Evolutionary conservation across 1,140 invertebrate species (phyloP).

Genomic region (Stegodyphus mimosarum): DNA sequence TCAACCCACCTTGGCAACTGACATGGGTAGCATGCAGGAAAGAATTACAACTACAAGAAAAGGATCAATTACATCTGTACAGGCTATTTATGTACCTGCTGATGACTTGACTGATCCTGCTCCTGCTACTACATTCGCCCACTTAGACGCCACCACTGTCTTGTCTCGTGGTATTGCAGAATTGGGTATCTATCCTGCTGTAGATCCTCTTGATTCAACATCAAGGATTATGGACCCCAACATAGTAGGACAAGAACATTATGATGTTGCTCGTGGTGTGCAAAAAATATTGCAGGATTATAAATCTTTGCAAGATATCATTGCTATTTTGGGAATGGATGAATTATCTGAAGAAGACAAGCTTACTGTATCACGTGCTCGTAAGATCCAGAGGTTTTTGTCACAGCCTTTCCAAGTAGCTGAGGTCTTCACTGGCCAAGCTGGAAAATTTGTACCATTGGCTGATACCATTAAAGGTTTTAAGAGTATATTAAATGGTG

Average conservation of each 20-base stretch:
- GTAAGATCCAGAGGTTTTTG: constrained; percentile 98
- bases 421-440: constrained; percentile 91
- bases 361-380: constrained; percentile 92
- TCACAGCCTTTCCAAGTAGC: constrained; percentile 96
- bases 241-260: constrained; percentile 94
- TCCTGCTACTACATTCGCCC: constrained; percentile 98
- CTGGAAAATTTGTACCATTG: constrained; percentile 90
- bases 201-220: constrained; percentile 97
- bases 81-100: constrained; percentile 98
- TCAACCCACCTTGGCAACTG: constrained; percentile 96
- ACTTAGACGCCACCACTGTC: constrained; percentile 98
- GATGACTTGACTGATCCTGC: constrained; percentile 99
- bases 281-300: constrained; percentile 95
- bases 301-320: constrained; percentile 78
- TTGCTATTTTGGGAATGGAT: constrained; percentile 87
- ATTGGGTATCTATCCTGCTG: constrained; percentile 96
- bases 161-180: constrained; percentile 97
- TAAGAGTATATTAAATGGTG: constrained; percentile 83
- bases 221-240: constrained; percentile 99
- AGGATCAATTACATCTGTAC: constrained; percentile 98
- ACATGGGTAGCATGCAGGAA: constrained; percentile 99
- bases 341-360: constrained; percentile 99
- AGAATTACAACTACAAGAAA: constrained; percentile 99
- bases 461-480: constrained; percentile 88
- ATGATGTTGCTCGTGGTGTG: constrained; percentile 93